Evolutionary conservation across 2,888 invertebrate species (phyloP).

Genomic region (Tenodera sinensis): DNA sequence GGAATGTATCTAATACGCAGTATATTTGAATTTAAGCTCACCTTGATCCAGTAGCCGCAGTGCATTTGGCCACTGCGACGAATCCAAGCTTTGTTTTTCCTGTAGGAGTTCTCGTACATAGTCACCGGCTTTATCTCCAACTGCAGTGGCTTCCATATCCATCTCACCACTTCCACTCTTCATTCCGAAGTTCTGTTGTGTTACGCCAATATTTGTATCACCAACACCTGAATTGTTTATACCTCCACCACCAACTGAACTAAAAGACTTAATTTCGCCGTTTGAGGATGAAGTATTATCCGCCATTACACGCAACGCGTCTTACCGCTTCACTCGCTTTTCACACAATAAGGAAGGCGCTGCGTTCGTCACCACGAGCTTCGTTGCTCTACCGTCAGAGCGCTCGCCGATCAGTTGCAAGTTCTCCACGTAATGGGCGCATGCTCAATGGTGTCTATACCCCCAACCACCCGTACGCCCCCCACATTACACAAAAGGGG

Average conservation of each 20-base stretch:
- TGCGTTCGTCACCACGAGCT: conserved; percentile 3
- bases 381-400: neutral
- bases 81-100: conserved; percentile 65
- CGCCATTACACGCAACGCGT: conserved; percentile 26
- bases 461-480: no score
- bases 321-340: conserved; percentile 16
- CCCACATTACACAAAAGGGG: no score
- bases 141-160: conserved; percentile 19
- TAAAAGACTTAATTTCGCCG: conserved; percentile 19
- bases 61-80: conserved; percentile 66
- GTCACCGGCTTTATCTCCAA: conserved; percentile 55
- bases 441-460: neutral
- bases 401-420: neutral
- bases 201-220: conserved; percentile 7
- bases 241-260: conserved; percentile 4
- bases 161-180: conserved; percentile 27
- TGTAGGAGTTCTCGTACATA: conserved; percentile 70
- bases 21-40: conserved; percentile 40
- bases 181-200: conserved; percentile 21
- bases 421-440: neutral
- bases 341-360: conserved; percentile 23
- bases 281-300: conserved; percentile 24
- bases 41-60: conserved; percentile 71
- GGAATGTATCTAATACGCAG: neutral
- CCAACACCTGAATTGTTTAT: conserved; percentile 16